Evolutionary conservation across 2,113 vertebrate species (phyloP).

Genomic region (Turdus rufiventris): DNA sequence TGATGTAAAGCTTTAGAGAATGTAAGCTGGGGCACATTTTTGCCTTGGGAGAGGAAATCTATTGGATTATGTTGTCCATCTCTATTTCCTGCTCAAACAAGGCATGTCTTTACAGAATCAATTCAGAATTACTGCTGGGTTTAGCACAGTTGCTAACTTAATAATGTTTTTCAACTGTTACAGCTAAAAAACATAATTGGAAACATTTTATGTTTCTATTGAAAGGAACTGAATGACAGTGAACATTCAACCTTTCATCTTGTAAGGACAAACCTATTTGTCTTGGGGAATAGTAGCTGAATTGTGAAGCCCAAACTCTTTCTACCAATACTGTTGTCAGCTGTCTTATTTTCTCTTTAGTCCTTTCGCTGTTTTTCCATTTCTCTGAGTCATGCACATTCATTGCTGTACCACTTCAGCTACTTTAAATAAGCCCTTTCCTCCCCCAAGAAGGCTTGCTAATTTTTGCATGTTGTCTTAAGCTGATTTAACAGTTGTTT

Average conservation of each 20-base stretch:
- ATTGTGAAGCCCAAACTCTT: neutral
- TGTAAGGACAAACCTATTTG: neutral
- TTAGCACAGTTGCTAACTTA: neutral
- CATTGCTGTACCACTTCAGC: neutral
- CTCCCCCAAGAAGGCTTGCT: neutral
- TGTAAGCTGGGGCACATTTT: neutral
- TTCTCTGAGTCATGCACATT: neutral
- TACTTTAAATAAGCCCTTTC: conserved; percentile 3
- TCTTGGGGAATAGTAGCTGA: neutral
- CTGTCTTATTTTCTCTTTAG: neutral
- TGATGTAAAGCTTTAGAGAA: neutral
- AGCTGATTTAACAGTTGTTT: neutral
- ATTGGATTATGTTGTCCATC: neutral
- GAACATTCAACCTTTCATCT: neutral
- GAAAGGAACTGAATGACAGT: neutral
- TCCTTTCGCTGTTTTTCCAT: neutral
- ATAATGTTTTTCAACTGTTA: neutral
- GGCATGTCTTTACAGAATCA: neutral
- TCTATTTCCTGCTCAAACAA: neutral
- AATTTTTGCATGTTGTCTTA: conserved; percentile 28
- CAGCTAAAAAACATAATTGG: neutral
- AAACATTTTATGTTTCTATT: neutral
- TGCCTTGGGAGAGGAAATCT: neutral
- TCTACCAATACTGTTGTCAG: neutral
- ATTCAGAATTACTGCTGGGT: conserved; percentile 21